Evolutionary conservation across 2,113 vertebrate species (phyloP).

Genomic region (Bubo blakistoni): DNA sequence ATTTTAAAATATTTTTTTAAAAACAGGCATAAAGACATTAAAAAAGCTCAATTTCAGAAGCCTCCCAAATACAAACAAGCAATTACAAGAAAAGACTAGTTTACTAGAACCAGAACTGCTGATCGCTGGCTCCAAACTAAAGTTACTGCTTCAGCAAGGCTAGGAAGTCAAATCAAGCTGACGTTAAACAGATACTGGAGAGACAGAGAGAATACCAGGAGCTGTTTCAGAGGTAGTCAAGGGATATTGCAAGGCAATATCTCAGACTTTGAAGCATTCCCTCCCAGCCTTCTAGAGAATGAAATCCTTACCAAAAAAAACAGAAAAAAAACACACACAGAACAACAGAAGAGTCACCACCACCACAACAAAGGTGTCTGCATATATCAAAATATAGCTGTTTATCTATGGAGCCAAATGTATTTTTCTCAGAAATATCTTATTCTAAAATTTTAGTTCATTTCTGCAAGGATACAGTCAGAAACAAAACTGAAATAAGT

Average conservation of each 20-base stretch:
- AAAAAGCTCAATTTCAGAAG: background rate
- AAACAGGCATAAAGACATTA: background rate
- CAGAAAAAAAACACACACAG: background rate
- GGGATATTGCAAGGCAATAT: background rate
- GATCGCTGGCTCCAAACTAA: background rate
- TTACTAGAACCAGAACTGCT: background rate
- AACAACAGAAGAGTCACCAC: background rate
- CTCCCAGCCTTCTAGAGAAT: background rate
- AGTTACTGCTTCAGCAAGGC: background rate
- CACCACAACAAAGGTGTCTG: background rate
- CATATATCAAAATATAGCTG: background rate
- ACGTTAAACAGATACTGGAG: background rate
- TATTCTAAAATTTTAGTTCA: background rate
- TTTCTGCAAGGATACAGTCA: background rate
- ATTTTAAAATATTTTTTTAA: background rate
- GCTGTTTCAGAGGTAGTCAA: background rate
- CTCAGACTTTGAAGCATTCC: background rate
- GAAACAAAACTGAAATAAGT: background rate
- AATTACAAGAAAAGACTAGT: background rate
- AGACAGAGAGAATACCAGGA: background rate
- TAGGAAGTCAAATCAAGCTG: background rate
- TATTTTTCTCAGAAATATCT: background rate
- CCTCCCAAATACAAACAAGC: background rate
- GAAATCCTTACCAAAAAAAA: background rate
- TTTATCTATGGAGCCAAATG: background rate